Conservation (phyloP, 2,888 invertebrate species). For the Cantharis nigra region DNA sequence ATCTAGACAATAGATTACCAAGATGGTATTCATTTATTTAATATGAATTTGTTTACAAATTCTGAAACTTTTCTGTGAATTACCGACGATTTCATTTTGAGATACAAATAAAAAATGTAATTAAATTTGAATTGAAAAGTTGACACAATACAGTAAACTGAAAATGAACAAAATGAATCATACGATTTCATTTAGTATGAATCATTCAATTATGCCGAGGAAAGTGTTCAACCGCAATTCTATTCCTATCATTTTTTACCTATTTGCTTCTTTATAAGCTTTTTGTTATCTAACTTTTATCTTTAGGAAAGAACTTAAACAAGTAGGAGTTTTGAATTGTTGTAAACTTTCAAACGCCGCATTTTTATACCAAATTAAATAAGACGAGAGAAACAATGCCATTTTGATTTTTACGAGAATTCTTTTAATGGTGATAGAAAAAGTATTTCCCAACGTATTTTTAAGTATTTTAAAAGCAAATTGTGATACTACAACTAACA, state of each 20-base stretch:
- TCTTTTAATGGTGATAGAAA: constrained; percentile 31
- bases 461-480: constrained; percentile 8
- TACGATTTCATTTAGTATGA: constrained; percentile 30
- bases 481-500: constrained; percentile 11
- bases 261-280: constrained; percentile 37
- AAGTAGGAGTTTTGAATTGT: constrained; percentile 37
- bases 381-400: constrained; percentile 38
- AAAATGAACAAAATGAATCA: constrained; percentile 18
- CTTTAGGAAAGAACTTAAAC: constrained; percentile 41
- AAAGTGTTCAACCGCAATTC: constrained; percentile 48
- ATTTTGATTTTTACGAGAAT: constrained; percentile 36
- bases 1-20: background rate
- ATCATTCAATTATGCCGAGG: constrained; percentile 52
- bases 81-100: background rate
- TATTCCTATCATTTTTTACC: constrained; percentile 47
- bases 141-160: constrained; percentile 7
- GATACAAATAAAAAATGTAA: background rate
- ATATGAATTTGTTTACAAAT: background rate
- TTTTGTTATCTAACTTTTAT: constrained; percentile 45
- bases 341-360: constrained; percentile 36
- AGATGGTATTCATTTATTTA: background rate
- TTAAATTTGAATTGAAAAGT: constrained; percentile 7
- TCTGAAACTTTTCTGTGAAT: background rate
- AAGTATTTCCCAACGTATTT: background rate
- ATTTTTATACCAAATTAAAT: constrained; percentile 38